These are phyloP conservation scores for Ptiloglossa arizonensis DNA, from an alignment of 1,140 invertebrate species.

Conservation along the genomic window DNA sequence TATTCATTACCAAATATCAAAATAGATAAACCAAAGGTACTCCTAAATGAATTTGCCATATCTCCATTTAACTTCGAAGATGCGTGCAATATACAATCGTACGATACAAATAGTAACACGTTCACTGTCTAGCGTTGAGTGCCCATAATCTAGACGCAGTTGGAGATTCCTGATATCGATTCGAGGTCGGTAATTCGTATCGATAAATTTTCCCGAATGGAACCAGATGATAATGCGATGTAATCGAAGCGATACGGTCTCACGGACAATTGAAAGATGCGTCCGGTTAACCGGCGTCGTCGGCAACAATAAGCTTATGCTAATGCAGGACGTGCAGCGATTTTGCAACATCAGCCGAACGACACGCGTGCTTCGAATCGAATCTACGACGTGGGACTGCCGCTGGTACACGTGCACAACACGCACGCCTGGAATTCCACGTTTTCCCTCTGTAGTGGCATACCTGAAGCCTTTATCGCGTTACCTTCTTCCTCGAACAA, in stretches of 20 bases:
- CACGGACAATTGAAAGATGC: background rate
- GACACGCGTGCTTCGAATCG: slow-evolving; percentile 39
- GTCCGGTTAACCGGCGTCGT: slow-evolving; percentile 19
- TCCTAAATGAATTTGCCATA: too few relatives aligned
- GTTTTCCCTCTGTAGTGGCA: slow-evolving; percentile 29
- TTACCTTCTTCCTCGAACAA: slow-evolving; percentile 30
- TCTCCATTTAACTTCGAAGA: too few relatives aligned
- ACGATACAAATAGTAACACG: too few relatives aligned
- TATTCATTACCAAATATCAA: too few relatives aligned
- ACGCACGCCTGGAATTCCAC: slow-evolving; percentile 22
- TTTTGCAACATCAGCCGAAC: slow-evolving; percentile 27
- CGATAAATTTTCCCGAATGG: too few relatives aligned
- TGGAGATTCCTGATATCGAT: too few relatives aligned
- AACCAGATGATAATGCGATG: background rate
- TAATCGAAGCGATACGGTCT: background rate
- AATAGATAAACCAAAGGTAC: too few relatives aligned
- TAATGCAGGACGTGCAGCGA: slow-evolving; percentile 39
- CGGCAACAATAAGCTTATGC: slow-evolving; percentile 37
- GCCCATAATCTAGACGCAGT: too few relatives aligned
- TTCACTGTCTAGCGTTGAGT: too few relatives aligned
- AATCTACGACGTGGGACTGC: slow-evolving; percentile 16
- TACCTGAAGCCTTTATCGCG: slow-evolving; percentile 20
- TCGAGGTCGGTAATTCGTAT: too few relatives aligned
- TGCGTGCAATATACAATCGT: too few relatives aligned
- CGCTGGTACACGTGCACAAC: slow-evolving; percentile 10